Base-by-base conservation (phyloP, 2,888 invertebrate species). In the Nebria brevicollis region DNA sequence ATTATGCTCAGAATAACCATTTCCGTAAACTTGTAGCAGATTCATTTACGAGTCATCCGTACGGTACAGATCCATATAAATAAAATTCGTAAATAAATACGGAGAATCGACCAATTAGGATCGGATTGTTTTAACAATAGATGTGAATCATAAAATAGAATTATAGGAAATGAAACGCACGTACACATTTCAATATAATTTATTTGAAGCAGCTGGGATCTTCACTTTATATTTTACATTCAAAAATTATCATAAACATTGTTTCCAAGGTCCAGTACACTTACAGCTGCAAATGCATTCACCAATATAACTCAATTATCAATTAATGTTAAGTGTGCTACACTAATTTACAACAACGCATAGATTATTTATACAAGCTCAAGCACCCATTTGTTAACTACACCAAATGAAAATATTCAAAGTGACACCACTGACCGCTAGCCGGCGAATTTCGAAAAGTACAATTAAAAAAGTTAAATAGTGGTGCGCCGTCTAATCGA, bases 401-500 rank as follows among this genome's bases (percentile, higher is more conserved):
- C 34, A 54, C 54, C 54, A 7, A 11, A 54, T 13, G 13, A 54
- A 54, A 54, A 54, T 54, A 34, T 34, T 34, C 34, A 34, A 34
- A 34, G 54, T 3, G 54, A 54, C 54, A 54, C 54, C 7, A 54
- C 4, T 13, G 54, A 54, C 54, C 8, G 54, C 54, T 8, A 11
- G 54, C 4, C 11, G 7, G 54, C 54, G 8, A 6, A 54, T 13
- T 8, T 8, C 54, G 54, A 54, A 54, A 54, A 54, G 8, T 54
- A 54, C 54, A 54, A 54, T 54, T 34, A 34, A 54, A 54, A 54
- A 54, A 11, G 11, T 7, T 54, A 54, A 54, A 54, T 66, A 79
- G 75, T 54, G 74, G 75, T 78, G 74, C 66, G 65, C 41, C 66
- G 34, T 70, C 34, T 68, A 79, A 79, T 79, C 75, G 79, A 74